Conservation (phyloP, 2,113 vertebrate species). For the Pleuronectes platessa region DNA sequence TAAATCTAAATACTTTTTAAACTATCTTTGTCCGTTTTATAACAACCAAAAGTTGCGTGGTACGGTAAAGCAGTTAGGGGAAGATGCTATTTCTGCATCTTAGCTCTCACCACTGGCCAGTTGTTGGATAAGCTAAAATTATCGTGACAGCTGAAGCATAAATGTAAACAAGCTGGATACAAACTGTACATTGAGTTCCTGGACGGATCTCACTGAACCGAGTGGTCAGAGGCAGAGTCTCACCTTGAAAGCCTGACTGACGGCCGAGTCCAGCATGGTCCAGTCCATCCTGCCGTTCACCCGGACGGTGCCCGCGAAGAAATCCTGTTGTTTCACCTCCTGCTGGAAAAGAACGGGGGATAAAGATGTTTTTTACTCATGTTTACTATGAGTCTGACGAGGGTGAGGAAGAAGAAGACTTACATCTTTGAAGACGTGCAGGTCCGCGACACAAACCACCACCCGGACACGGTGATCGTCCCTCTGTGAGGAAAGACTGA, state of each 20-base stretch:
- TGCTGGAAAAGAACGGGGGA: conserved; percentile 53
- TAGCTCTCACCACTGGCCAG: neutral
- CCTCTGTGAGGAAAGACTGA: conserved; percentile 84
- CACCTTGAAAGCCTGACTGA: conserved; percentile 95
- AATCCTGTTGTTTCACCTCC: conserved; percentile 96
- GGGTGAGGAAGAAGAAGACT: conserved; percentile 53
- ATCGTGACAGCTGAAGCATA: conserved; percentile 27
- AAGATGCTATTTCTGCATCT: neutral
- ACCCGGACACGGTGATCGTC: conserved; percentile 90
- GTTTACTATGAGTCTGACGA: neutral
- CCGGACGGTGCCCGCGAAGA: conserved; percentile 91
- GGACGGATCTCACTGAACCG: neutral
- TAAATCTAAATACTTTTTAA: neutral
- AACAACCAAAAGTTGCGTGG: neutral
- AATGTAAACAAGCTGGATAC: neutral
- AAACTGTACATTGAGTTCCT: conserved; percentile 40
- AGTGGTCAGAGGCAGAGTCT: conserved; percentile 24
- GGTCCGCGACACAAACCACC: conserved; percentile 89
- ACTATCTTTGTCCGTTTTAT: neutral
- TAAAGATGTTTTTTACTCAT: neutral
- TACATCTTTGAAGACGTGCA: conserved; percentile 95
- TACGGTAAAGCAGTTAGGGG: neutral
- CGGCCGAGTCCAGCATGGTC: conserved; percentile 92
- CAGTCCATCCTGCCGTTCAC: conserved; percentile 93
- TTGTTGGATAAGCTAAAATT: conserved; percentile 1